A percentile compares a stretch with the other conserved stretches of the same genome.
Evolutionary conservation across 1,140 invertebrate species (phyloP).

Genomic region (Drosophila asahinai): DNA sequence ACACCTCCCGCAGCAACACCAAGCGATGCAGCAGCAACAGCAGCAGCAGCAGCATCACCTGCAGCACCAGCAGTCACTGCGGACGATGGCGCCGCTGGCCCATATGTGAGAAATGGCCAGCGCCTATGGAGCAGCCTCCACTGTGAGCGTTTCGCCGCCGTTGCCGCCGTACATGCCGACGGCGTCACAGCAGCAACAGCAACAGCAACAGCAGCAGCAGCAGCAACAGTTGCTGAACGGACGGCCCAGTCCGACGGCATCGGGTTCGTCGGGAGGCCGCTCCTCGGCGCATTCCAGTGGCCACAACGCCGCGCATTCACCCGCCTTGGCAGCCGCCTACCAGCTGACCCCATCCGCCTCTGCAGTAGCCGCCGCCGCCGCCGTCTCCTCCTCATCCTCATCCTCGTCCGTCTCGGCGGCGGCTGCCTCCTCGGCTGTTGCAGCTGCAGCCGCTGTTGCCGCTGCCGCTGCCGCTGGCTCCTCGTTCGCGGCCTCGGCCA

Average conservation of each 20-base stretch:
- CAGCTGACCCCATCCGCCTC: conserved; percentile 54
- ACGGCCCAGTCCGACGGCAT: conserved; percentile 79
- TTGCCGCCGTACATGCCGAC: conserved; percentile 53
- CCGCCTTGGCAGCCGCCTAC: conserved; percentile 77
- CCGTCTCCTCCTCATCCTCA: conserved; percentile 18
- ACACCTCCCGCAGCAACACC: conserved; percentile 83
- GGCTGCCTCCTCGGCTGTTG: conserved; percentile 15
- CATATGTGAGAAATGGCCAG: conserved; percentile 90
- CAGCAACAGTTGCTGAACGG: conserved; percentile 64
- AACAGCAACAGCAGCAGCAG: conserved; percentile 49
- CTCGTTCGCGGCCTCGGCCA: conserved; percentile 60
- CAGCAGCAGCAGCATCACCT: conserved; percentile 85
- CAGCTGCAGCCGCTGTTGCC: conserved; percentile 43
- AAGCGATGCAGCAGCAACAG: conserved; percentile 65
- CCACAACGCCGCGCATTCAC: conserved; percentile 77
- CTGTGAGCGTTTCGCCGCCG: conserved; percentile 57
- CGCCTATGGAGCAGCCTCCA: conserved; percentile 74
- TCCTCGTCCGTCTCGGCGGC: conserved; percentile 23
- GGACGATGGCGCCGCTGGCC: conserved; percentile 88
- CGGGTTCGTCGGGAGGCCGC: conserved; percentile 75
- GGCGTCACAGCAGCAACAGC: conserved; percentile 42
- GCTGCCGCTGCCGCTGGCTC: conserved; percentile 46
- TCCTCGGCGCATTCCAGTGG: conserved; percentile 81
- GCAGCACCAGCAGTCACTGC: conserved; percentile 87
- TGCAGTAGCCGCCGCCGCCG: conserved; percentile 15